A percentile compares a stretch with the other conserved stretches of the same genome.
Conservation (phyloP, 2,888 invertebrate genomes). For the Pristionchus japonicus region DNA sequence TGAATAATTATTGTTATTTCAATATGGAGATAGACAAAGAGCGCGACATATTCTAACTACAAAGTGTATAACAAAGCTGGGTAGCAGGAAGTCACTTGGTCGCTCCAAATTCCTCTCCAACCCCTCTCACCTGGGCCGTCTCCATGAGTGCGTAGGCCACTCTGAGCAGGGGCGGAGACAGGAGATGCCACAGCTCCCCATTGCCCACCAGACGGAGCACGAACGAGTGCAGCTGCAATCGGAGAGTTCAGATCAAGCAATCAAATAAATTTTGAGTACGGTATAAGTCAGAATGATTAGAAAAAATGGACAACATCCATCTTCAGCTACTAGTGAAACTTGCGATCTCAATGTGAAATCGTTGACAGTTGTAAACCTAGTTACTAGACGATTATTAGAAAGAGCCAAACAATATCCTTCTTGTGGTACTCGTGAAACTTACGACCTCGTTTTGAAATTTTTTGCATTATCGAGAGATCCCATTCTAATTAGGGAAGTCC, state of each 20-base stretch:
- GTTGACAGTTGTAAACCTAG: no score
- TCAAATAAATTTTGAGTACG: no score
- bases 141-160: slow-evolving; percentile 28
- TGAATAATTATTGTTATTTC: no score
- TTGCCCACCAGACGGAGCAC: not conserved
- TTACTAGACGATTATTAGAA: not conserved
- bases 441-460: no score
- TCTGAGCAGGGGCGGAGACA: not conserved
- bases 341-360: no score
- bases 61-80: no score
- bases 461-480: no score
- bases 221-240: not conserved
- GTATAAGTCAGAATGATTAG: not conserved
- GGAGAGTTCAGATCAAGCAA: no score
- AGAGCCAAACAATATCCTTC: not conserved
- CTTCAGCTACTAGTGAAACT: not conserved
- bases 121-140: not conserved
- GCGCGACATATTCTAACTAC: no score
- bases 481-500: no score
- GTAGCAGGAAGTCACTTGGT: no score
- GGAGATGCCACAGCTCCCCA: slow-evolving; percentile 1
- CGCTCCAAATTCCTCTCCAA: not conserved
- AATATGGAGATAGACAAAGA: no score
- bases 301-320: not conserved
- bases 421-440: not conserved